Evolutionary conservation across 2,797 vertebrate species (phyloP), one percentile per base, ranked within the genome.

Genomic region (Tragopan temminckii): DNA sequence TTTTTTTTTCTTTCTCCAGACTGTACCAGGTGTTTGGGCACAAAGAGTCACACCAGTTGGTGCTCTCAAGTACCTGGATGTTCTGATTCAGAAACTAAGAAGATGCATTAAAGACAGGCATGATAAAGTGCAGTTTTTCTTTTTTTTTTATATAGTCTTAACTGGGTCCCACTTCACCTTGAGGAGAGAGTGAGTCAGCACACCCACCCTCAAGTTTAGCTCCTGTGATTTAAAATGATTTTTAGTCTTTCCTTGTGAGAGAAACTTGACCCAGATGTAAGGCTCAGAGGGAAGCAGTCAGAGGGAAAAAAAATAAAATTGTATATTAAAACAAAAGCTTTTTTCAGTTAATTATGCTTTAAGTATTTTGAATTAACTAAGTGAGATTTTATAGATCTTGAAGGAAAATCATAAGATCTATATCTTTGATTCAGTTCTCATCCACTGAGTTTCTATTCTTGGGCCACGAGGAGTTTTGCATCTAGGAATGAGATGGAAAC

Each of bases 161-260:
- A 1, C 18, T 63, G 35, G 15, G 5, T 69, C 19, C 13, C 1
- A 1, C 33, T 80, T 82, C 48, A 57, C 6, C 35, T 74, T 29
- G 27, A 80, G 35, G 16, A 63, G 48, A 7, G 5, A 2, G 12
- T 18, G 5, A 2, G 1, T 31, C 43, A 23, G 33, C 13, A 20
- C 23, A 38, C 24, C 7, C 8, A 43, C 0, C 23, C 19, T 70
- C 11, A 57, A 68, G 21, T 53, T 70, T 14, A 17, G 27, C 33
- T 68, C 0, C 2, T 33, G 33, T 0, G 0, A 33, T 52, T 46
- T 7, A 33, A 4, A 63, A 20, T 9, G 2, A 1, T 42, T 80
- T 80, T 18, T 68, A 13, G 3, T 46, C 24, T 48, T 85, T 36
- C 42, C 89, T 5, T 52, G 0, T 25, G 40, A 29, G 7, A 68